Evolutionary conservation across 30 jellyfish, hydroid and myxozoan species (phyloP), one percentile per base, ranked within the genome.

Genomic region (Chironex yamaguchii): DNA sequence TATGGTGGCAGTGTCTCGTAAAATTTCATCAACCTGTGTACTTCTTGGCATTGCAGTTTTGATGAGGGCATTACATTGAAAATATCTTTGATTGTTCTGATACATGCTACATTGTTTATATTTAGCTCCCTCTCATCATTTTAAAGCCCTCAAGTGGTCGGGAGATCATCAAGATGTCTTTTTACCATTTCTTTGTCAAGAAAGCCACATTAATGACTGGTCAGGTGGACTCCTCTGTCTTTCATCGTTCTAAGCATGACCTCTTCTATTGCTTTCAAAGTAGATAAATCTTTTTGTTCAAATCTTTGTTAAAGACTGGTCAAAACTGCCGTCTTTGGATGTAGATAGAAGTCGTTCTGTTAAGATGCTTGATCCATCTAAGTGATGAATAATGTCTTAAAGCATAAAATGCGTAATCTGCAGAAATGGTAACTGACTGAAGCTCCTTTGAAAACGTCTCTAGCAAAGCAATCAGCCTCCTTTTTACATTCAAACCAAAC

Each of bases 311-410:
- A 42, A 34, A 29, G 82, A 69, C 67, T 69, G 82, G 82, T 28
- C 32, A 31, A 69, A 20, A 29, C 36, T 69, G 24, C 82, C 34
- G 66, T 50, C 25, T 17, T 2, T 23, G 64, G 28, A 69, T 29
- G 66, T 27, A 69, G 82, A 64, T 29, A 66, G 82, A 69, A 33
- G 82, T 50, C 26, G 82, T 34, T 69, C 82, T 69, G 70, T 69
- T 33, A 69, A 34, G 71, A 27, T 12, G 80, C 82, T 27, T 69
- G 31, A 11, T 69, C 82, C 82, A 34, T 26, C 76, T 33, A 25
- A 42, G 77, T 50, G 27, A n/a, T 25, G 13, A 26, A 27, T 12
- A 13, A 30, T 63, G 30, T 63, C 34, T 42, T 63, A 63, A 63
- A 63, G 77, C 27, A 63, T 63, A 63, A 27, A 22, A 63, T 63